Base-by-base conservation (phyloP, 2,797 vertebrate genomes). In the Diplodus puntazzo region DNA sequence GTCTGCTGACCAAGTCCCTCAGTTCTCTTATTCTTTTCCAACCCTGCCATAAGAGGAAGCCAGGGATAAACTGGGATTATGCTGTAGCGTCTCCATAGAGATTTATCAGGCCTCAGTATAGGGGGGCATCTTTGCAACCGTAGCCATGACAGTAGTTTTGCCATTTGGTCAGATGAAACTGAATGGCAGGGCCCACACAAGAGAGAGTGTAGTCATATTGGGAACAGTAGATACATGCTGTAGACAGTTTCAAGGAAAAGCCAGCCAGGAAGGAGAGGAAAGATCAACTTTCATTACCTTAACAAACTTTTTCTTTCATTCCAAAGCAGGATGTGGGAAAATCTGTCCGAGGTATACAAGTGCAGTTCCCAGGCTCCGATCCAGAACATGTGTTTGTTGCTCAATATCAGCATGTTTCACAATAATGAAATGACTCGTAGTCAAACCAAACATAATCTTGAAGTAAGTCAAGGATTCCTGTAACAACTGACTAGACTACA, bases 341-440 rank as follows among this genome's bases (percentile, higher is more conserved):
- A 89, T 73, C 3, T 69, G 73, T 88, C 39, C 0, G 16, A 74
- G 21, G 52, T 52, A 82, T 83, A 39, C 43, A 61, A 83, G 60
- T 53, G 21, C n/a, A 57, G 79, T 88, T 93, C 85, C 88, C 91
- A 90, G 73, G 70, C 61, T 79, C 62, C 21, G 21, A 73, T 85
- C 86, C 84, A 89, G 85, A 92, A 87, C 92, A 93, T 84, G 86
- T 92, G 92, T 88, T 88, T 92, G 86, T 92, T 92, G 90, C 92
- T 92, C 91, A 91, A 92, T 79, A 69, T 69, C 75, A 79, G 73
- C 8, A 25, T 62, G 62, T 93, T 94, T 90, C 91, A 90, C 90
- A 94, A 92, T 84, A 81, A 82, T 74, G 70, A 89, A 69, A 89
- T 90, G 90, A 89, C 78, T 60, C 39, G 3, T n/a, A 60, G 81